Base-by-base conservation (phyloP, 1,140 invertebrate species). In the Hylaeus anthracinus region DNA sequence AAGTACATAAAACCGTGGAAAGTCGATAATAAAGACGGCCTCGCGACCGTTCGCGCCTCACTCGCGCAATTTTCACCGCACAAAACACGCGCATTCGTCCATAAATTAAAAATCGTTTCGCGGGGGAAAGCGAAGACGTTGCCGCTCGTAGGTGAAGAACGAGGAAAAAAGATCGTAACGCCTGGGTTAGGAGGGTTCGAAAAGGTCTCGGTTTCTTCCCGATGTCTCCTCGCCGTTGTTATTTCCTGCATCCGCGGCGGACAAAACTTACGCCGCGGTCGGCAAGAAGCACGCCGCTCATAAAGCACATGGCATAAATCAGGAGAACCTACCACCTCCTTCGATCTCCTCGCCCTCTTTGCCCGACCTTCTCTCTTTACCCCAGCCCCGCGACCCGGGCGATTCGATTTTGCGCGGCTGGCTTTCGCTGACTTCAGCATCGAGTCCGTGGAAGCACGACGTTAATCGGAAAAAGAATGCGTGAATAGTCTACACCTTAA, bases 221-320 rank as follows among this genome's bases (percentile, higher is more conserved):
- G n/a, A 9, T 69, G 45, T 73, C 70, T 65, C 51, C 66, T 71
- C 67, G 56, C 67, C 39, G 60, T 26, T 26, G 26, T 56, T 63
- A 53, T 79, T 72, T 77, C 72, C 71, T 73, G 77, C 56, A 73
- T 79, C 70, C 56, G 79, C 58, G 65, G 26, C 79, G 87, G 88
- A 89, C 87, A 89, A 90, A 89, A 90, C 85, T 87, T 89, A 82
- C 83, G 67, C 84, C 39, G 76, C 83, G 69, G 75, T 61, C 61
- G 72, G 79, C 85, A 83, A 84, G 86, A 87, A 82, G 82, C 84
- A 79, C 82, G 87, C 87, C 75, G 88, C 83, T 90, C 90, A 90
- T 90, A 90, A 90, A 90, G 86, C 89, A 87, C 82, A 80, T 83
- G 86, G 88, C 82, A 89, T 90, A 90, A 90, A 89, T 90, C 90